A percentile compares a stretch with the other conserved stretches of the same genome.
phyloP scores from a whole-genome alignment of 2,113 vertebrate genomes.

The Lagenorhynchus albirostris region DNA sequence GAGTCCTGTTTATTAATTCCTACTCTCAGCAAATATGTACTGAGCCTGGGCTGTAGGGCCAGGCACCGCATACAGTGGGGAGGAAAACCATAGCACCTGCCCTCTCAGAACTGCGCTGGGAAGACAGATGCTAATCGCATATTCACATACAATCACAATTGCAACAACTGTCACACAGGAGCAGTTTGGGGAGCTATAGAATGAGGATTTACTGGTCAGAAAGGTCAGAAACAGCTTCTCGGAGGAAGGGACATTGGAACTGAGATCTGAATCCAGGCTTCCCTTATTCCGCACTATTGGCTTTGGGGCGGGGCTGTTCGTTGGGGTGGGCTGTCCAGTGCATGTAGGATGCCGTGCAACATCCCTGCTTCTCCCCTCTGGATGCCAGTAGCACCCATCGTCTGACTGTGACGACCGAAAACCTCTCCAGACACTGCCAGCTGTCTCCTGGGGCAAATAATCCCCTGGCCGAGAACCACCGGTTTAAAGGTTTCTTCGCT shows the following conservation, averaged over 20 bases:
- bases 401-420: accelerated
- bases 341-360: accelerated
- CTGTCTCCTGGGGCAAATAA: neutral
- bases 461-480: accelerated
- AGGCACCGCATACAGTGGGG: accelerated
- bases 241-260: neutral
- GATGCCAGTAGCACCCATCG: neutral
- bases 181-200: accelerated
- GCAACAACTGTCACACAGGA: too few relatives aligned
- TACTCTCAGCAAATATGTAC: neutral
- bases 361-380: accelerated
- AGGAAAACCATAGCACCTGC: accelerated
- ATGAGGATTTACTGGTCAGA: neutral
- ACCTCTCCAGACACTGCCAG: neutral
- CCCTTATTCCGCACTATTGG: accelerated
- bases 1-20: too few relatives aligned
- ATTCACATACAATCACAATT: accelerated
- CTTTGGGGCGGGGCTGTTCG: neutral
- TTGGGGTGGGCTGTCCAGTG: too few relatives aligned
- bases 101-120: accelerated
- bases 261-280: neutral
- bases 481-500: neutral
- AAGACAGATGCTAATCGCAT: accelerated
- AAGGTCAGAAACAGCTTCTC: neutral
- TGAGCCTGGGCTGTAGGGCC: accelerated